These are phyloP conservation scores for Centroberyx gerrardi DNA, from an alignment of 2,797 vertebrate species.

Conservation along the genomic window DNA sequence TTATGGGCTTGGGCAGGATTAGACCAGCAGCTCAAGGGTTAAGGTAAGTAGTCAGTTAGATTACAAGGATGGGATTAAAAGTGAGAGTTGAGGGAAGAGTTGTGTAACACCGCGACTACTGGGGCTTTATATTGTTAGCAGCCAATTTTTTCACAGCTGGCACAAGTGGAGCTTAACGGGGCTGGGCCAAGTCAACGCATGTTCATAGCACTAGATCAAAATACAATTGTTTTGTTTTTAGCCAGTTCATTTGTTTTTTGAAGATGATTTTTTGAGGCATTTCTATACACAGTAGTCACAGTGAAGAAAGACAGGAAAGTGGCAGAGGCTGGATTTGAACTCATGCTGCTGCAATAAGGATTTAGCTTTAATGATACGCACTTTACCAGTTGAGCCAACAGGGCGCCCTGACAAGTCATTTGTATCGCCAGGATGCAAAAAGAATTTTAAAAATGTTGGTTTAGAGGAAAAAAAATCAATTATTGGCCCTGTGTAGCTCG, in stretches of 20 bases:
- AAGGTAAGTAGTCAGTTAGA: constrained; percentile 53
- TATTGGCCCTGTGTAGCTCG: background rate
- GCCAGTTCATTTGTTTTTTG: background rate
- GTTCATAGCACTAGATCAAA: background rate
- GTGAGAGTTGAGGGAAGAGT: constrained; percentile 19
- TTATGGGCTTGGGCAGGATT: constrained; percentile 47
- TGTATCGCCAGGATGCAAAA: background rate
- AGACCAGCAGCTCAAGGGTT: constrained; percentile 44
- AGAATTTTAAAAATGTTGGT: background rate
- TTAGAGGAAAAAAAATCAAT: background rate
- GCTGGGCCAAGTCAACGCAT: background rate
- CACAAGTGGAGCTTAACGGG: background rate
- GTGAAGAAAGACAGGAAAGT: too few species aligned
- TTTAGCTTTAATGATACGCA: too few species aligned
- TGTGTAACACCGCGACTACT: background rate
- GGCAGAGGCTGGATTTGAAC: too few species aligned
- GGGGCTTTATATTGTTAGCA: constrained; percentile 3
- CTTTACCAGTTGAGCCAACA: too few species aligned
- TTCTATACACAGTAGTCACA: too few species aligned
- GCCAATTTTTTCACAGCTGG: constrained; percentile 3
- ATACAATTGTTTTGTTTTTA: background rate
- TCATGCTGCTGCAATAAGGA: too few species aligned
- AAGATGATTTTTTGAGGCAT: too few species aligned
- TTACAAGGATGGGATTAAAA: constrained; percentile 48
- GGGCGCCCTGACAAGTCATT: too few species aligned